phyloP scores from a whole-genome alignment of 1,140 invertebrate genomes.

The Kradibia gibbosae region DNA sequence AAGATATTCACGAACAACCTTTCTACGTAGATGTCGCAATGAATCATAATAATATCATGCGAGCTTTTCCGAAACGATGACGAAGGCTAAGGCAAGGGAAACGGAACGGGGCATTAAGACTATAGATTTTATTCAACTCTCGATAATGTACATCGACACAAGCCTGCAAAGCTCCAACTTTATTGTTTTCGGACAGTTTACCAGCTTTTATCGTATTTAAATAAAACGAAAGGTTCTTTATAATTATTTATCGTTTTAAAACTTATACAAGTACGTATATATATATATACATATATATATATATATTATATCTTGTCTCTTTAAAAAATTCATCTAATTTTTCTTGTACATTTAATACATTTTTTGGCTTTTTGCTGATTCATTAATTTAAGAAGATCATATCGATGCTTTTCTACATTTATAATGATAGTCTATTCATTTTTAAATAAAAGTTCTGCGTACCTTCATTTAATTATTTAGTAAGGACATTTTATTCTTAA shows the following conservation, averaged over 20 bases:
- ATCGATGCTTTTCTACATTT: constrained; percentile 24
- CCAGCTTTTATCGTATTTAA: not conserved
- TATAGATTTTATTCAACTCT: constrained; percentile 44
- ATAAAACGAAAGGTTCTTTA: not conserved
- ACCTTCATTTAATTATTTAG: constrained; percentile 28
- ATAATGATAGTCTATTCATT: not conserved
- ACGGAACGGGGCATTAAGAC: constrained; percentile 35
- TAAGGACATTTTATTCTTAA: not conserved
- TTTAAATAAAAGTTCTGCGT: constrained; percentile 12
- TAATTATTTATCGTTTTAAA: not conserved
- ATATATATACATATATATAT: constrained; percentile 1
- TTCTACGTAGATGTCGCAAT: constrained; percentile 22
- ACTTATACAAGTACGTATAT: constrained; percentile 28
- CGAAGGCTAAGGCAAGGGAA: constrained; percentile 2
- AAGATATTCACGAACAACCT: constrained; percentile 14
- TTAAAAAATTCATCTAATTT: not conserved
- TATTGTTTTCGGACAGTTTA: not conserved
- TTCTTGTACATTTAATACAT: not conserved
- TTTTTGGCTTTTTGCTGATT: constrained; percentile 42
- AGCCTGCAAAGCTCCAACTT: constrained; percentile 2
- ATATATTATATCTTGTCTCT: too few relatives aligned
- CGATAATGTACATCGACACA: constrained; percentile 14
- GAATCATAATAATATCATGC: constrained; percentile 24
- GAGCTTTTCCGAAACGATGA: constrained; percentile 23
- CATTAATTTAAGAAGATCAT: constrained; percentile 32